phyloP scores from a whole-genome alignment of 2,113 vertebrate genomes.

The Solenodon paradoxus region DNA sequence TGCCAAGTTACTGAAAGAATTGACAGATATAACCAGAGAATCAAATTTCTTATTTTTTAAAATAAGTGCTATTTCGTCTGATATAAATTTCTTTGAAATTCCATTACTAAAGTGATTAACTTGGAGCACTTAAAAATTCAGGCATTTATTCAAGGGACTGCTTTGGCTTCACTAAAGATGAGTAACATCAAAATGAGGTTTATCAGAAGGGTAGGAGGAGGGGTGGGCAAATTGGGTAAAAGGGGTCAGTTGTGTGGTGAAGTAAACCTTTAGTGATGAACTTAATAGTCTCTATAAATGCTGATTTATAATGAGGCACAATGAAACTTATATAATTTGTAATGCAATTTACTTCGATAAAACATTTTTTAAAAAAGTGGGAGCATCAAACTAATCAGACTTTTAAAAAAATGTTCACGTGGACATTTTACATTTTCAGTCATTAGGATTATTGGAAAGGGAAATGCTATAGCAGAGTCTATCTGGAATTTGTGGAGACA shows the following conservation, averaged over 20 bases:
- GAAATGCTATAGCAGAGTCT: not conserved
- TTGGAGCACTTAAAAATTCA: conserved; percentile 20
- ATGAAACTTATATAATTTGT: no score
- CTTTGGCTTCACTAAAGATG: not conserved
- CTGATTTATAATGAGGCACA: no score
- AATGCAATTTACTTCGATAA: no score
- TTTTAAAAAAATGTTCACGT: not conserved
- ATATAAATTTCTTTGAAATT: not conserved
- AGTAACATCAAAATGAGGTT: no score
- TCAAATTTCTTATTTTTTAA: not conserved
- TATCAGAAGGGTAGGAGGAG: no score
- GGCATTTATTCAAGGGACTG: not conserved
- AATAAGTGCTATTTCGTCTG: not conserved
- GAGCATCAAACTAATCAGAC: not conserved
- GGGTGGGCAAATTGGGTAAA: no score
- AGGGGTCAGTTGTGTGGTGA: no score
- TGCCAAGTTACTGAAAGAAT: not conserved
- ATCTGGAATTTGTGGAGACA: not conserved
- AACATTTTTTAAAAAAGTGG: no score
- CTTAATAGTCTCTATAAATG: no score
- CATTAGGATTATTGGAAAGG: not conserved
- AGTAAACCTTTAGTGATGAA: no score
- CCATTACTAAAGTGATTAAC: not conserved
- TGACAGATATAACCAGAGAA: not conserved
- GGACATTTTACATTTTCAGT: not conserved